These are phyloP conservation scores for Oreochromis spilurus DNA, from an alignment of 2,113 vertebrate species.

Conservation along the genomic window DNA sequence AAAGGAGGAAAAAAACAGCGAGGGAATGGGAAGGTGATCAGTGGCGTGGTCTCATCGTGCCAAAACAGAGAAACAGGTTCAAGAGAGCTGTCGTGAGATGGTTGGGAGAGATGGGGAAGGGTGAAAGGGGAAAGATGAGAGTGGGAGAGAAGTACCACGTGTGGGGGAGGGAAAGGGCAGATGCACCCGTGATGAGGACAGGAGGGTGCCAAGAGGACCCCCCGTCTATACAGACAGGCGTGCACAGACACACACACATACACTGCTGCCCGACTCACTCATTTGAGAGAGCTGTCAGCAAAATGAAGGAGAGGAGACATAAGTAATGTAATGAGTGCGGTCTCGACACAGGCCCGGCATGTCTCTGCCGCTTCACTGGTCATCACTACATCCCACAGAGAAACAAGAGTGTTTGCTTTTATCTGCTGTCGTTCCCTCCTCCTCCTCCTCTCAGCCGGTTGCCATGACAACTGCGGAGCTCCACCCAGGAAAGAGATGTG, in stretches of 20 bases:
- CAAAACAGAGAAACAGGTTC: not conserved
- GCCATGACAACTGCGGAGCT: conserved; percentile 57
- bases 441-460: conserved; percentile 6
- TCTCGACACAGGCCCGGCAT: conserved; percentile 23
- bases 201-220: not conserved
- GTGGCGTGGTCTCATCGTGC: not conserved
- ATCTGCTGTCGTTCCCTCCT: not conserved
- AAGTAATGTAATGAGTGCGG: conserved; percentile 47
- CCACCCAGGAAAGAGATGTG: conserved; percentile 61
- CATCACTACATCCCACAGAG: conserved; percentile 53
- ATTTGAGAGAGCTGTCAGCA: conserved; percentile 41
- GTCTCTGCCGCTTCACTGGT: conserved; percentile 53
- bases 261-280: not conserved
- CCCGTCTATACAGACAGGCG: not conserved
- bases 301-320: conserved; percentile 43
- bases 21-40: not conserved
- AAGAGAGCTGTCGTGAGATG: not conserved
- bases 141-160: conserved; percentile 1
- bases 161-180: conserved; percentile 27
- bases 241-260: not conserved
- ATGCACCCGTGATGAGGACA: conserved; percentile 7
- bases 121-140: not conserved
- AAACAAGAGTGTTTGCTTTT: conserved; percentile 52
- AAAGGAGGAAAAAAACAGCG: not conserved
- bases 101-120: not conserved